phyloP scores from a whole-genome alignment of 2,113 vertebrate species.

The Clarias gariepinus region DNA sequence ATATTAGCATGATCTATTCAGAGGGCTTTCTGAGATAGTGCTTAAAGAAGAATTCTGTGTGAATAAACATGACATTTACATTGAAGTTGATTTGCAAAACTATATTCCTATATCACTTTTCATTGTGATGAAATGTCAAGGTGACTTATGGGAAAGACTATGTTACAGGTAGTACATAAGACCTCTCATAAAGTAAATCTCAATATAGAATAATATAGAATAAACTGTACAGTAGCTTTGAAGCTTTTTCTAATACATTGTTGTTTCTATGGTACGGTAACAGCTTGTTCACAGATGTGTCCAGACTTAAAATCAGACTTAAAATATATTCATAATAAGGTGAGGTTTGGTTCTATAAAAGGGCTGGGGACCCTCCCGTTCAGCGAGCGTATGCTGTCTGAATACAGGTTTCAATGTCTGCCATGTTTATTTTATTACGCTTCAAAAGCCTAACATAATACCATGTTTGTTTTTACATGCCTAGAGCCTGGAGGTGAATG shows the following conservation, averaged over 20 bases:
- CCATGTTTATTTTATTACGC: no score
- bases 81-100: neutral
- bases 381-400: no score
- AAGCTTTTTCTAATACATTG: neutral
- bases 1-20: neutral
- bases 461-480: no score
- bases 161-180: neutral
- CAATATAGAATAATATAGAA: no score
- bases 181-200: neutral
- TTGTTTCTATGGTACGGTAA: neutral
- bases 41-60: neutral
- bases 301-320: no score
- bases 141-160: neutral
- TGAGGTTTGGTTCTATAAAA: neutral
- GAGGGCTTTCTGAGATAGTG: neutral
- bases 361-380: no score
- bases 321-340: neutral
- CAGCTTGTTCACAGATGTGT: neutral
- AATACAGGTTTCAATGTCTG: no score
- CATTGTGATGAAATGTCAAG: slow-evolving; percentile 34
- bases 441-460: no score
- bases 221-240: no score
- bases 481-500: no score
- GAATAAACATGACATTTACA: neutral
- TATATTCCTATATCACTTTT: neutral